Evolutionary conservation across 2,797 vertebrate genomes (phyloP).

Genomic region (Lacerta viridis): DNA sequence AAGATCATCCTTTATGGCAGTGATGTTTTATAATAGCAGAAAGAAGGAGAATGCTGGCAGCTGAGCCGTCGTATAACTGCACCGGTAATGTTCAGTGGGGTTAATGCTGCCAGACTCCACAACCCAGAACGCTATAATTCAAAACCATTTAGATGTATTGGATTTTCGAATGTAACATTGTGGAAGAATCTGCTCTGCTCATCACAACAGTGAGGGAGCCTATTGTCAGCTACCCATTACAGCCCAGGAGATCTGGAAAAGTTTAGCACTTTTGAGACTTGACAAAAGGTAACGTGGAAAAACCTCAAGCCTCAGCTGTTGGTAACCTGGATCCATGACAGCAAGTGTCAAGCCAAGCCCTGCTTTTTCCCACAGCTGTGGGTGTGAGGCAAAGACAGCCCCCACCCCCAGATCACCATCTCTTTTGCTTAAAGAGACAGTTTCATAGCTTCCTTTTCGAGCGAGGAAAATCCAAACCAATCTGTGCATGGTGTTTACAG

Average conservation of each 20-base stretch:
- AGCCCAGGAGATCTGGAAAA: constrained; percentile 24
- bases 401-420: background rate
- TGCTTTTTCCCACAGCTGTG: background rate
- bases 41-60: background rate
- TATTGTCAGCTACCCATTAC: constrained; percentile 16
- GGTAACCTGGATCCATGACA: background rate
- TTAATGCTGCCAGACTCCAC: background rate
- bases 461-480: background rate
- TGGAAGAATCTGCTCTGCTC: background rate
- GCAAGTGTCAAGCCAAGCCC: too few relatives aligned
- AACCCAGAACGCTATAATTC: background rate
- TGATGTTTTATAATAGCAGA: constrained; percentile 6
- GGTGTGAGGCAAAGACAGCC: background rate
- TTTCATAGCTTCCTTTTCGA: background rate
- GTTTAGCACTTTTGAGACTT: background rate
- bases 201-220: background rate
- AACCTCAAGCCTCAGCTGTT: constrained; percentile 7
- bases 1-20: background rate
- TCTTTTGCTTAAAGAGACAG: constrained; percentile 2
- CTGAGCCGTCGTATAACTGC: background rate
- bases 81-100: background rate
- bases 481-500: constrained; percentile 20
- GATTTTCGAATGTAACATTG: background rate
- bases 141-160: background rate
- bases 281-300: constrained; percentile 1